Conservation (phyloP, 2,797 vertebrate species). For the Molossus molossus region DNA sequence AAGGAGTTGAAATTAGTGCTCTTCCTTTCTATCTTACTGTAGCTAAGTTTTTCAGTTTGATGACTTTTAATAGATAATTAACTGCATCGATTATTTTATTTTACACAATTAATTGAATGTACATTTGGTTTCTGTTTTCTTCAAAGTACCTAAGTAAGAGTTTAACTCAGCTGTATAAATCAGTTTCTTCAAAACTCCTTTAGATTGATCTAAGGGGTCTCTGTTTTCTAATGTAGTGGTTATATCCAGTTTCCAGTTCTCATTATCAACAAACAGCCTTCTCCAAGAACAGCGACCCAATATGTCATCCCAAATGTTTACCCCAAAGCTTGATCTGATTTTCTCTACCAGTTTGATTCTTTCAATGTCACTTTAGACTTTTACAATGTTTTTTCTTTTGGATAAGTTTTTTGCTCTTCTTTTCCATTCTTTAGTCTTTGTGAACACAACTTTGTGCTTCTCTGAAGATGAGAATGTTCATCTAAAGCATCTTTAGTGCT, state of each 20-base stretch:
- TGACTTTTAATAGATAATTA: conserved; percentile 35
- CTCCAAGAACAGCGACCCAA: background rate
- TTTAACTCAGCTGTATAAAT: conserved; percentile 29
- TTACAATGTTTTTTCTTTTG: background rate
- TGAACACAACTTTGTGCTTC: background rate
- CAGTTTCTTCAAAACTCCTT: conserved; percentile 56
- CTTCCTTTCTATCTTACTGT: background rate
- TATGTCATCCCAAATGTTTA: background rate
- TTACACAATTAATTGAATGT: background rate
- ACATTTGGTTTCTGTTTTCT: conserved; percentile 32
- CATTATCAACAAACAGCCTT: background rate
- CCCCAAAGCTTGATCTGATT: background rate
- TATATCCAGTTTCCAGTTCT: background rate
- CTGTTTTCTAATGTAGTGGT: conserved; percentile 27
- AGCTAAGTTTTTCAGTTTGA: conserved; percentile 28
- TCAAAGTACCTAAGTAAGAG: conserved; percentile 14
- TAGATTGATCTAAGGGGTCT: background rate
- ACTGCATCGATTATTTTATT: background rate
- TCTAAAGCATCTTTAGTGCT: background rate
- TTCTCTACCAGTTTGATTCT: conserved; percentile 32
- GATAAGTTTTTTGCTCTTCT: background rate
- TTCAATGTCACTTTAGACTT: conserved; percentile 5
- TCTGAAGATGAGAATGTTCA: background rate
- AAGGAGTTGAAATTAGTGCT: conserved; percentile 23
- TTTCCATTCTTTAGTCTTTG: conserved; percentile 23